Base-by-base conservation (phyloP, 2,888 invertebrate genomes). In the Drosophila differens region DNA sequence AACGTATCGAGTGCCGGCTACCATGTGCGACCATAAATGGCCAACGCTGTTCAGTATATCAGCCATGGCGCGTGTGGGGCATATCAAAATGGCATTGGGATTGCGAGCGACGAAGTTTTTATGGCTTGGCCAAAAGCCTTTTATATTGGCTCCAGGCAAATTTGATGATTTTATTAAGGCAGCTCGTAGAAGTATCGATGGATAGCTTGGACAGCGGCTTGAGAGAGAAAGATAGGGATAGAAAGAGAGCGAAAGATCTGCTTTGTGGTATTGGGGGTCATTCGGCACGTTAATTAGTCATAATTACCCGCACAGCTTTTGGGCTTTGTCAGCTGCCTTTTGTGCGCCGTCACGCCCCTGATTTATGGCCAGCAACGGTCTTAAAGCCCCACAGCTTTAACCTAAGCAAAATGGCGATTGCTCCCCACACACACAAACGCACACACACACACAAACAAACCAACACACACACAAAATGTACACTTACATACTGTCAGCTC, bases 321-420 rank as follows among this genome's bases (percentile, higher is more conserved):
- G 84, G 82, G 81, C 86, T 83, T 84, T 85, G 88, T 85, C 72
- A 79, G 83, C 78, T 80, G 81, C 79, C 86, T 85, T 87, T 85
- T 83, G 86, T 85, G 85, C 86, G 87, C 74, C 72, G 89, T 85
- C 89, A 85, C 89, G 85, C 86, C 82, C 60, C 85, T 89, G 89
- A 85, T 85, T 85, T 89, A 85, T 85, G 81, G 67, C 73, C 78
- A 62, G 57, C 71, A 78, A 63, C 63, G 70, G 58, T 74, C 88
- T 85, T 88, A 78, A 88, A 88, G 85, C 70, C 70, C 22, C 66
- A 61, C 58, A 75, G 77, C 88, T 85, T 85, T 83, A 85, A 85
- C 77, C 69, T 69, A 62, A 78, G 76, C 81, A 74, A 79, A 85
- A 87, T 83, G 79, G 79, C 67, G 69, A 54, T 63, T 49, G 37